Percentiles rank a stretch among this genome's conserved stretches.
Evolutionary conservation across 1,140 invertebrate genomes (phyloP).

Genomic region (Temnothorax longispinosus): DNA sequence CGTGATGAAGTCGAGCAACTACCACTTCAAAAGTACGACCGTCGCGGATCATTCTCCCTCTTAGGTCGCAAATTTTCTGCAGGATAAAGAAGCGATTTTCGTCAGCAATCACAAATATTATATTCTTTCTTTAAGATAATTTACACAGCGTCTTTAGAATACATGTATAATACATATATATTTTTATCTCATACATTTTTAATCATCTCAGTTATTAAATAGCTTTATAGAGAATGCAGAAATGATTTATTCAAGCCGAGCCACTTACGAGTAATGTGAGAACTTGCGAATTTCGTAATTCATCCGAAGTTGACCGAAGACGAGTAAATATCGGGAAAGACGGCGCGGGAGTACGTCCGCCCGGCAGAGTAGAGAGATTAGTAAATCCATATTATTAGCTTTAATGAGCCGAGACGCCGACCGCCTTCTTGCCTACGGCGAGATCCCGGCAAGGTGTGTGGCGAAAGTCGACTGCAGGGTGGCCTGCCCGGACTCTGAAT

Average conservation of each 20-base stretch:
- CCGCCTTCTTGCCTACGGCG: conserved; percentile 77
- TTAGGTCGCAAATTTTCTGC: background rate
- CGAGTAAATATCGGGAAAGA: conserved; percentile 44
- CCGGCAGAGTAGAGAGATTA: conserved; percentile 75
- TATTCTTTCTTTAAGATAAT: background rate
- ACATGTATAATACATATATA: background rate
- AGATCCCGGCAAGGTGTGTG: conserved; percentile 79
- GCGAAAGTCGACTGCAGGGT: conserved; percentile 79
- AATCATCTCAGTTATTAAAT: background rate
- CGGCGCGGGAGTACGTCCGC: conserved; percentile 50
- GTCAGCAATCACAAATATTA: background rate
- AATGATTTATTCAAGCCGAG: background rate
- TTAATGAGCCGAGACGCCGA: conserved; percentile 82
- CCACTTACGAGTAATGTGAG: background rate
- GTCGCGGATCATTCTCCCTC: background rate
- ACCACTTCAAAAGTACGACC: background rate
- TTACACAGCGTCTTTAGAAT: background rate
- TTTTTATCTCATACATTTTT: background rate
- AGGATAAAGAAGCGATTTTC: background rate
- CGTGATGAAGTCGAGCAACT: conserved; percentile 36
- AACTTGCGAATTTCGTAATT: conserved; percentile 20
- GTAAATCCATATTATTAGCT: conserved; percentile 84
- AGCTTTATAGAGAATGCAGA: background rate
- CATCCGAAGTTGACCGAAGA: conserved; percentile 10
- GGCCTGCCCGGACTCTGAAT: conserved; percentile 72